Conservation (phyloP, 37 sponge, comb jelly and placozoan genomes). For the Lycopodina hypogea region DNA sequence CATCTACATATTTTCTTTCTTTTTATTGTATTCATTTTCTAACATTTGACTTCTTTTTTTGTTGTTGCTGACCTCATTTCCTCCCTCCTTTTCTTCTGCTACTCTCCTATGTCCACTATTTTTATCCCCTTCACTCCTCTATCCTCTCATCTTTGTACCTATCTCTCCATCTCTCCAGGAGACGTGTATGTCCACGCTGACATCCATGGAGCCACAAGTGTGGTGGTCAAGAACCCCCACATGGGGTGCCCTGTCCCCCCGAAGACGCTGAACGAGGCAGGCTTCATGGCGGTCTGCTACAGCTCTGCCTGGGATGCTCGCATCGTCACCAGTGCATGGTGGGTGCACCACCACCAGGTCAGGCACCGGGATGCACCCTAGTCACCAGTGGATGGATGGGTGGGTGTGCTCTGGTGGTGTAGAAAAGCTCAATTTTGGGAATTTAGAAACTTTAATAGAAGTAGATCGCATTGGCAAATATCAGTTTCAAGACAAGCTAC, state of each 20-base stretch:
- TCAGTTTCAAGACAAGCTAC: no score
- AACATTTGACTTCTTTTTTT: no score
- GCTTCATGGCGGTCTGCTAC: slow-evolving; percentile 91
- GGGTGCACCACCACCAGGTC: slow-evolving; percentile 91
- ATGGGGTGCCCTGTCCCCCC: slow-evolving; percentile 79
- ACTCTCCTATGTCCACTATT: no score
- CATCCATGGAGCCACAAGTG: slow-evolving; percentile 93
- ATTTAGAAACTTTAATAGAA: neutral
- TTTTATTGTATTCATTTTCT: no score
- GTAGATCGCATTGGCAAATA: no score
- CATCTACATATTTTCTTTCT: neutral
- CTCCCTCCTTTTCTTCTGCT: no score
- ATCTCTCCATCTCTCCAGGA: slow-evolving; percentile 34
- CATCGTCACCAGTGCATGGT: slow-evolving; percentile 89
- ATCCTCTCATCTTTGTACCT: neutral
- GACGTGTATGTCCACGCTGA: slow-evolving; percentile 99
- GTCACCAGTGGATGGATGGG: no score
- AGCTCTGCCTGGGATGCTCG: slow-evolving; percentile 95
- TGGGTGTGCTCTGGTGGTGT: no score
- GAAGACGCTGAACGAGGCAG: slow-evolving; percentile 92
- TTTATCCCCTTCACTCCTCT: neutral
- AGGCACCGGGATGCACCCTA: no score
- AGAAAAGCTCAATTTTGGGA: neutral
- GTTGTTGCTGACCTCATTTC: no score
- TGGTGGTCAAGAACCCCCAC: slow-evolving; percentile 87